These are phyloP conservation scores for Drosophila anceps DNA, from an alignment of 2,888 invertebrate species.

Conservation along the genomic window DNA sequence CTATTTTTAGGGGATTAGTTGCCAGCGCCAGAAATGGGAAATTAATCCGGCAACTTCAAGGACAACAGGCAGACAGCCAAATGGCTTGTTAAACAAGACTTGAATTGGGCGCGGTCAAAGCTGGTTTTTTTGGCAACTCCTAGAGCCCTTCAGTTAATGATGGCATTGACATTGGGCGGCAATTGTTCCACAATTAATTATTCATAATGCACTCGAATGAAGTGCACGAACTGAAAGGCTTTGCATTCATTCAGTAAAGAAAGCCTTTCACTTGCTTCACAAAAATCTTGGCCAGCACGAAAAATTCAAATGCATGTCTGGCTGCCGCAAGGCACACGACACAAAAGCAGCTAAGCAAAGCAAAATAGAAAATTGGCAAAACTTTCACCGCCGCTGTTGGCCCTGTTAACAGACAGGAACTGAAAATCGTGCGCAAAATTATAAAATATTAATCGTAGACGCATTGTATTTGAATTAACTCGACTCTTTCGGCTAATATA, in stretches of 20 bases:
- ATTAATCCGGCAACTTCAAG: conserved; percentile 68
- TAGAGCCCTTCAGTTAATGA: conserved; percentile 64
- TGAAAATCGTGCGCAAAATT: conserved; percentile 76
- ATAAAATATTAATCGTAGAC: conserved; percentile 73
- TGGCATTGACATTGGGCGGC: conserved; percentile 62
- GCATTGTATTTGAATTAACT: conserved; percentile 65
- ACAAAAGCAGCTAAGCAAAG: conserved; percentile 29
- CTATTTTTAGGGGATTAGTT: conserved; percentile 77
- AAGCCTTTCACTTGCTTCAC: conserved; percentile 60
- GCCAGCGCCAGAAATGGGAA: conserved; percentile 63
- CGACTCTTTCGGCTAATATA: conserved; percentile 30
- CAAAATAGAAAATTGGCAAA: conserved; percentile 41
- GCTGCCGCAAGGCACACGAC: conserved; percentile 53
- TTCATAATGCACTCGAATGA: conserved; percentile 67
- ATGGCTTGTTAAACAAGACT: conserved; percentile 41
- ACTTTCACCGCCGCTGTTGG: conserved; percentile 47
- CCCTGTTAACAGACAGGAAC: conserved; percentile 56
- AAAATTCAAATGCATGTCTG: conserved; percentile 76
- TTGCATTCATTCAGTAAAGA: conserved; percentile 6
- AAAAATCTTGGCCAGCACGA: conserved; percentile 40
- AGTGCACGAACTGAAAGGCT: conserved; percentile 47
- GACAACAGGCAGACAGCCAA: conserved; percentile 26
- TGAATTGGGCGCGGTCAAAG: conserved; percentile 11
- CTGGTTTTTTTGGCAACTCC: not conserved
- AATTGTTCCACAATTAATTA: conserved; percentile 68